A percentile compares a stretch with the other conserved stretches of the same genome.
Conservation (phyloP, 2,113 vertebrate genomes). For the Pyrgilauda ruficollis region DNA sequence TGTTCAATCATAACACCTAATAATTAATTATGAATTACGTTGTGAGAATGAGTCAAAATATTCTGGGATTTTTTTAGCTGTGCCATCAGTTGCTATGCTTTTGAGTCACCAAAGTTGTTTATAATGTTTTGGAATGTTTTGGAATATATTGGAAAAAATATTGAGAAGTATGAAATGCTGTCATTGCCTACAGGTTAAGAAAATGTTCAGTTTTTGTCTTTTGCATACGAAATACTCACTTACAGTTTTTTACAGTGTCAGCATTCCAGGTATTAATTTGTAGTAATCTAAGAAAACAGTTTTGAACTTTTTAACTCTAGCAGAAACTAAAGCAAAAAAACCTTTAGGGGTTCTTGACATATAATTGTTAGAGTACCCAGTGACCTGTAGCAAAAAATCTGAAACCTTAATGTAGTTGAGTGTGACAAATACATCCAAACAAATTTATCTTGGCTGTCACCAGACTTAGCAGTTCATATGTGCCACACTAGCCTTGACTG, state of each 20-base stretch:
- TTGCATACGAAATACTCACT: not conserved
- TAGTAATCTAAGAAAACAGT: not conserved
- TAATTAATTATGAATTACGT: not conserved
- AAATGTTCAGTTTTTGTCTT: not conserved
- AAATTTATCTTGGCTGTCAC: not conserved
- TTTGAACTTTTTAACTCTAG: not conserved
- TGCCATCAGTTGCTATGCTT: not conserved
- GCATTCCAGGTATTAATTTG: not conserved
- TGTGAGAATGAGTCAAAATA: not conserved
- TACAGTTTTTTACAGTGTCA: not conserved
- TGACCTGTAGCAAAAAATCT: not conserved
- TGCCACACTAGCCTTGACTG: not conserved
- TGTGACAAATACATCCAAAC: not conserved
- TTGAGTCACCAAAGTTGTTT: not conserved
- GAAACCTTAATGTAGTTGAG: not conserved
- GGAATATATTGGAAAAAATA: not conserved
- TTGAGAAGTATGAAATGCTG: not conserved
- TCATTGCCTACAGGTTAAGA: not conserved
- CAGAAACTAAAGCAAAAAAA: not conserved
- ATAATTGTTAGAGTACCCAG: not conserved
- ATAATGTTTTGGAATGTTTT: not conserved
- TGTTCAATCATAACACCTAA: not conserved
- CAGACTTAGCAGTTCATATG: not conserved
- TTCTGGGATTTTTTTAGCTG: not conserved
- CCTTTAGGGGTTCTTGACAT: not conserved